Conservation (phyloP, 2,113 vertebrate genomes). For the Platysternon megacephalum region DNA sequence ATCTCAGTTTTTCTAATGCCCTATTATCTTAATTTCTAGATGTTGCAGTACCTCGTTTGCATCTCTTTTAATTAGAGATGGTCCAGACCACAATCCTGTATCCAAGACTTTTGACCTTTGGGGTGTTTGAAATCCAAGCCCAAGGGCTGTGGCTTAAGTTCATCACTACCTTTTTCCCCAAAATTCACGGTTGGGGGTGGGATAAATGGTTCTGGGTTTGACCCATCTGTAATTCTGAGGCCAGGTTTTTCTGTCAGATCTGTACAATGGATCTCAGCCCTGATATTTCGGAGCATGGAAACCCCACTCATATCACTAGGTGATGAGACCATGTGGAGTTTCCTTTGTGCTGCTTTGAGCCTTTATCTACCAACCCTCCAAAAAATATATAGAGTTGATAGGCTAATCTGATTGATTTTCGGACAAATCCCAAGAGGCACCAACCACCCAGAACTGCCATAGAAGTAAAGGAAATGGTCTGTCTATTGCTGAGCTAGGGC, state of each 20-base stretch:
- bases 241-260: background rate
- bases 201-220: background rate
- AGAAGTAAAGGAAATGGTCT: background rate
- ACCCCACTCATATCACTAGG: background rate
- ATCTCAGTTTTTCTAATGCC: background rate
- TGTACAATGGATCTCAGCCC: background rate
- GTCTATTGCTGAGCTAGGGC: background rate
- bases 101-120: background rate
- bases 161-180: background rate
- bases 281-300: background rate
- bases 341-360: background rate
- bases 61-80: background rate
- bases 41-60: background rate
- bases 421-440: background rate
- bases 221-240: background rate
- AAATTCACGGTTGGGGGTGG: background rate
- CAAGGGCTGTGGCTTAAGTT: background rate
- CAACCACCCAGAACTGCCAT: background rate
- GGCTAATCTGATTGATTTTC: background rate
- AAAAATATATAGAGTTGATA: background rate
- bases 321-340: background rate
- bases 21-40: background rate
- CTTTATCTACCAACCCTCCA: background rate
- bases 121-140: too few relatives aligned
- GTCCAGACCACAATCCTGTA: background rate